Percentiles rank a stretch among this genome's conserved stretches.
Evolutionary conservation across 2,888 invertebrate species (phyloP).

Genomic region (Palloptera scutellata): DNA sequence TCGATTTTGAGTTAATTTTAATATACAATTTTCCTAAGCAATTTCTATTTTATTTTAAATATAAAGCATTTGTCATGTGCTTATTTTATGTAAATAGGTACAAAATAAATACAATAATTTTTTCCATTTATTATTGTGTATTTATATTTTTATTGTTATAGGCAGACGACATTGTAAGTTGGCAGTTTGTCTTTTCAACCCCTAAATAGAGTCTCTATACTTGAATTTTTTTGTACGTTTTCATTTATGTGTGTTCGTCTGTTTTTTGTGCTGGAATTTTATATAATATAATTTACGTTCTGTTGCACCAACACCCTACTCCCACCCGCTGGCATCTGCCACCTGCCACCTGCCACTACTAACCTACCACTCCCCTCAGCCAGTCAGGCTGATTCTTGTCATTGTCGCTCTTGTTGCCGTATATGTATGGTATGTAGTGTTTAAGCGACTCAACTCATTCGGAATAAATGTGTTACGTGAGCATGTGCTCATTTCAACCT

Average conservation of each 20-base stretch:
- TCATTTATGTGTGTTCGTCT: background rate
- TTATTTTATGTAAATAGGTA: no score
- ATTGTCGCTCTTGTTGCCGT: background rate
- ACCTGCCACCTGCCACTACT: background rate
- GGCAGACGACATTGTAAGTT: no score
- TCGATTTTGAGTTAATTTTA: no score
- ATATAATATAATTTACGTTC: slow-evolving; percentile 5
- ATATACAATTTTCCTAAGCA: no score
- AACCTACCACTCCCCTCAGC: background rate
- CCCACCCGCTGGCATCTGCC: background rate
- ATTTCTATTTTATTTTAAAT: no score
- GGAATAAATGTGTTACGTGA: slow-evolving; percentile 54
- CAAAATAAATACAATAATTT: no score
- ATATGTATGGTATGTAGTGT: no score
- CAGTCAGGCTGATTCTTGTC: background rate
- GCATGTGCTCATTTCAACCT: background rate
- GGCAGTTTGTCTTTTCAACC: slow-evolving; percentile 22
- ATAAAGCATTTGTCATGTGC: no score
- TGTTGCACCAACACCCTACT: background rate
- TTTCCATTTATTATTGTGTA: no score
- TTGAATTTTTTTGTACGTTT: slow-evolving; percentile 36
- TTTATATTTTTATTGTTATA: no score
- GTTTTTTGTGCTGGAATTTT: slow-evolving; percentile 17
- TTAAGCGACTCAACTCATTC: slow-evolving; percentile 43
- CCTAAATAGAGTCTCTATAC: slow-evolving; percentile 43